Conservation (phyloP, 2,113 vertebrate species). For the Indicator maculatus region DNA sequence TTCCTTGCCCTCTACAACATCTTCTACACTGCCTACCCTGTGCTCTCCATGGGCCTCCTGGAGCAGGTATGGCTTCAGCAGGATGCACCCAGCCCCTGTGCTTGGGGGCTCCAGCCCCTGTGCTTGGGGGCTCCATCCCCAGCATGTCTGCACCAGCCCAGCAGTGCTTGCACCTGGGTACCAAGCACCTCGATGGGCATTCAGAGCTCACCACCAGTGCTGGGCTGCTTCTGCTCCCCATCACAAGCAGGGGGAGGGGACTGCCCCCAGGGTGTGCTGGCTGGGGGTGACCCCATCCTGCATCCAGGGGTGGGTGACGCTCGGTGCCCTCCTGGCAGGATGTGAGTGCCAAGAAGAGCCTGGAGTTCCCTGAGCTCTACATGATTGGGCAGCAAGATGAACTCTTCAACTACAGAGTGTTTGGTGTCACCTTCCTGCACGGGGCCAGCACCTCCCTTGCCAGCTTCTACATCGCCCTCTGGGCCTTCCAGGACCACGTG, state of each 20-base stretch:
- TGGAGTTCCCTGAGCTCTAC: slow-evolving; percentile 84
- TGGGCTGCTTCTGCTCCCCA: background rate
- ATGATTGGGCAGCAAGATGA: slow-evolving; percentile 75
- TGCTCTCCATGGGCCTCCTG: slow-evolving; percentile 83
- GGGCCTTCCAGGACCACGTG: slow-evolving; percentile 67
- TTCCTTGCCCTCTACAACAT: slow-evolving; percentile 88
- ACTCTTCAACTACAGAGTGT: slow-evolving; percentile 80
- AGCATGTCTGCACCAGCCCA: fast-evolving
- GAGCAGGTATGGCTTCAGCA: slow-evolving; percentile 83
- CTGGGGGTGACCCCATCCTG: background rate
- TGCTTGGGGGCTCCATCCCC: background rate
- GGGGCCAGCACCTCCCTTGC: slow-evolving; percentile 80
- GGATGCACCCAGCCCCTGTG: background rate
- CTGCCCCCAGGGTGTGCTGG: background rate
- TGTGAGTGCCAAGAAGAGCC: slow-evolving; percentile 78
- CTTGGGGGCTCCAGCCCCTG: too few species aligned
- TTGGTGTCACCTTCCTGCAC: slow-evolving; percentile 77
- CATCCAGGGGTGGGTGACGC: background rate
- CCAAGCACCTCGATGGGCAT: background rate
- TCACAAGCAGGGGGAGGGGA: background rate
- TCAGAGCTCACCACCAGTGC: background rate
- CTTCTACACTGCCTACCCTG: slow-evolving; percentile 80
- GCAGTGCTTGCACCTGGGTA: fast-evolving
- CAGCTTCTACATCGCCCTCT: slow-evolving; percentile 83
- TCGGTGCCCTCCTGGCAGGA: slow-evolving; percentile 72